phyloP scores from a whole-genome alignment of 2,888 invertebrate genomes.

The Teleiodes luculella region DNA sequence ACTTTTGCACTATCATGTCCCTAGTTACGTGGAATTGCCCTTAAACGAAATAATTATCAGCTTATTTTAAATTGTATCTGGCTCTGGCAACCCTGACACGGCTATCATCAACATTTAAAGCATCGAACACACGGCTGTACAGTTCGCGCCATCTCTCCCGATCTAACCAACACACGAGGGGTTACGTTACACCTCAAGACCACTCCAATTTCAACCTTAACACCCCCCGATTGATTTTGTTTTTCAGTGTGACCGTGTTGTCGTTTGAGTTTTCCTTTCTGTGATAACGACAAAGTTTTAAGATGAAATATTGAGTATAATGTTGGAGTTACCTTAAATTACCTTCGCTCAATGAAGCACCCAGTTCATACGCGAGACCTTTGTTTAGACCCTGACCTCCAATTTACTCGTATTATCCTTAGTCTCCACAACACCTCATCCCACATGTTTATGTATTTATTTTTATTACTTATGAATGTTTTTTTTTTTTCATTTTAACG shows the following conservation, averaged over 20 bases:
- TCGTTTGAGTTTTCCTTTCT: neutral
- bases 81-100: constrained; percentile 6
- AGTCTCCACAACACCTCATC: constrained; percentile 36
- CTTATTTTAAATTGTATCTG: too few species aligned
- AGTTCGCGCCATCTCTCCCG: neutral
- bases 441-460: constrained; percentile 27
- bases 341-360: too few species aligned
- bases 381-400: constrained; percentile 44
- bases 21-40: too few species aligned
- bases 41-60: too few species aligned
- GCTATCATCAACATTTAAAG: constrained; percentile 10
- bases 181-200: too few species aligned
- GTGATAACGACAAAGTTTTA: neutral
- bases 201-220: neutral
- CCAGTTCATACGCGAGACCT: neutral
- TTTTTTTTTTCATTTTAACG: neutral
- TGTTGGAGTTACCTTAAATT: too few species aligned
- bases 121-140: constrained; percentile 13
- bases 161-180: neutral
- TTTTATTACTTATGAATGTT: constrained; percentile 1
- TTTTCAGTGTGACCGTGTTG: constrained; percentile 12
- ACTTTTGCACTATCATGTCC: too few species aligned
- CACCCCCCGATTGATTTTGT: neutral
- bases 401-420: constrained; percentile 43
- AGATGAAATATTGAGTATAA: neutral